These are phyloP conservation scores for Molossus molossus DNA, from an alignment of 2,797 vertebrate species.

Conservation along the genomic window DNA sequence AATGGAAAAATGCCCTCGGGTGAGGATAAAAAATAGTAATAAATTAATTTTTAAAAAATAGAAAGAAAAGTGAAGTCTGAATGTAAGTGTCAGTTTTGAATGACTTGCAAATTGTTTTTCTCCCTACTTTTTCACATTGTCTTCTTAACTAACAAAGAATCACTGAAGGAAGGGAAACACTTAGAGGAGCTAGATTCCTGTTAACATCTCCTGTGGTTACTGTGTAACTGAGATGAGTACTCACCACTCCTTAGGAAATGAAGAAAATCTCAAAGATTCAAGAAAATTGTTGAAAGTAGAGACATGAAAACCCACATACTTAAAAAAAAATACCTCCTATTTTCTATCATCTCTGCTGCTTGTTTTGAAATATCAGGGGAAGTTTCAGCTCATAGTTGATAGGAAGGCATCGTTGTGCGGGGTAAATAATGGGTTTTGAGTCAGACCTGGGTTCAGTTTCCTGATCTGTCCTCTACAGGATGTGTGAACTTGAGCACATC, in stretches of 20 bases:
- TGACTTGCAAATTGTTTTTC: conserved; percentile 25
- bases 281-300: conserved; percentile 43
- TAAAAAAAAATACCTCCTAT: not conserved
- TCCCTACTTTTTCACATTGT: not conserved
- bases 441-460: not conserved
- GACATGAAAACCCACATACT: not conserved
- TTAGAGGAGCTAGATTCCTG: not conserved
- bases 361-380: not conserved
- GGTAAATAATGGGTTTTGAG: not conserved
- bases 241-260: not conserved
- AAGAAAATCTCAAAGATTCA: conserved; percentile 51
- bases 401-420: not conserved
- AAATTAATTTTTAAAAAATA: not conserved
- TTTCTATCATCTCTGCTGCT: not conserved
- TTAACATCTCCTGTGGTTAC: not conserved
- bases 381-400: not conserved
- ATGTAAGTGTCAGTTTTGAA: conserved; percentile 35
- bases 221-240: not conserved
- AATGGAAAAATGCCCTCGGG: no score
- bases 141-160: conserved; percentile 8
- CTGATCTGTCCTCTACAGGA: not conserved
- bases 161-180: not conserved
- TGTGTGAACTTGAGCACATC: not conserved
- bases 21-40: no score
- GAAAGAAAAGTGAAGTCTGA: conserved; percentile 39